Conservation (phyloP, 2,888 invertebrate genomes). For the Dioctria linearis region DNA sequence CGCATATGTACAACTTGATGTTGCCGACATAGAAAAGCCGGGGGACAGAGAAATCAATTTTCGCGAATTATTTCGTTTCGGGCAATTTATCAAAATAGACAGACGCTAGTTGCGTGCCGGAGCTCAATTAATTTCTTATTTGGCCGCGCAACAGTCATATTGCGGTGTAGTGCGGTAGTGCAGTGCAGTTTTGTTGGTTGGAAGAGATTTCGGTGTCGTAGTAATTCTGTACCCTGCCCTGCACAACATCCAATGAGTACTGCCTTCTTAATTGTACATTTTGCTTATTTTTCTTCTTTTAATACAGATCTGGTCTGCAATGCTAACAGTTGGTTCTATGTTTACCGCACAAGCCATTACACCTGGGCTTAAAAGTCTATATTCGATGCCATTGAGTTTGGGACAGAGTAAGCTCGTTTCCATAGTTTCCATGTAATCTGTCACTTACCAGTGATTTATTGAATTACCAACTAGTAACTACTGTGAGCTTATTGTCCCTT, state of each 20-base stretch:
- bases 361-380: not conserved
- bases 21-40: slow-evolving; percentile 34
- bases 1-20: slow-evolving; percentile 15
- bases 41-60: slow-evolving; percentile 58
- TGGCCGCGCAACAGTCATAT: slow-evolving; percentile 59
- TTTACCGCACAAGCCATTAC: slow-evolving; percentile 32
- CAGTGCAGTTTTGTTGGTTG: slow-evolving; percentile 53
- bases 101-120: slow-evolving; percentile 61
- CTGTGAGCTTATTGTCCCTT: not conserved
- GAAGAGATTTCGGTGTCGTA: slow-evolving; percentile 21
- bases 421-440: slow-evolving; percentile 11
- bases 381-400: not conserved
- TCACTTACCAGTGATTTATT: slow-evolving; percentile 37
- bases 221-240: not conserved
- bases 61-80: slow-evolving; percentile 61
- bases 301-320: not conserved
- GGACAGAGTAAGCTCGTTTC: slow-evolving; percentile 6
- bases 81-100: slow-evolving; percentile 63
- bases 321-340: not conserved
- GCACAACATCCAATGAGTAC: slow-evolving; percentile 3
- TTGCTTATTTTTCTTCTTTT: slow-evolving; percentile 12
- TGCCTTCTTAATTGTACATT: not conserved
- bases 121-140: slow-evolving; percentile 63
- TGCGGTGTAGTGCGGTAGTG: slow-evolving; percentile 41
- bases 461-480: not conserved